A percentile compares a stretch with the other conserved stretches of the same genome.
These are phyloP conservation scores for Anableps anableps DNA, from an alignment of 2,797 vertebrate species.

Conservation along the genomic window DNA sequence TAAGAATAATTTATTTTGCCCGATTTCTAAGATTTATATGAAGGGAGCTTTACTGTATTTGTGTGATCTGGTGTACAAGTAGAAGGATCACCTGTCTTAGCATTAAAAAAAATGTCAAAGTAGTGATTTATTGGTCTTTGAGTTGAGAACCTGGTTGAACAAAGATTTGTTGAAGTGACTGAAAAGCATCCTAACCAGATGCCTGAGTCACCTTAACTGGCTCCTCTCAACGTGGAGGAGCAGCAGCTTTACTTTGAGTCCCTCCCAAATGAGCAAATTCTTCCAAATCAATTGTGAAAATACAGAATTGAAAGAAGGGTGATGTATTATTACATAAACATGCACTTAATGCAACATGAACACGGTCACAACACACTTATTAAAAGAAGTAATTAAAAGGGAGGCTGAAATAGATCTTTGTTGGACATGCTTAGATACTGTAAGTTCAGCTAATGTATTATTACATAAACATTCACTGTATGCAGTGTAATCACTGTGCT, in stretches of 20 bases:
- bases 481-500: neutral
- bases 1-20: neutral
- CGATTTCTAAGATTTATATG: neutral
- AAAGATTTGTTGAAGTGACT: neutral
- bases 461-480: conserved; percentile 8
- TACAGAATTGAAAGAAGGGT: neutral
- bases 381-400: no score
- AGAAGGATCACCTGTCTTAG: neutral
- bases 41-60: neutral
- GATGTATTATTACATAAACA: no score
- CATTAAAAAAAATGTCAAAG: neutral
- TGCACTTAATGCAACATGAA: no score
- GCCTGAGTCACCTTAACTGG: no score
- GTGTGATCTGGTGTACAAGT: neutral
- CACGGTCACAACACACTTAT: no score
- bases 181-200: no score
- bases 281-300: no score
- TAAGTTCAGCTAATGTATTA: no score
- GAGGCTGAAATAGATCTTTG: neutral
- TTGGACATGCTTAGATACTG: no score
- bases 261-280: neutral
- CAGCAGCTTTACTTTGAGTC: neutral
- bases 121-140: neutral
- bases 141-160: neutral
- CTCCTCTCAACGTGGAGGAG: no score